Conservation (phyloP, 2,888 invertebrate species). For the Linnaemya tessellans region DNA sequence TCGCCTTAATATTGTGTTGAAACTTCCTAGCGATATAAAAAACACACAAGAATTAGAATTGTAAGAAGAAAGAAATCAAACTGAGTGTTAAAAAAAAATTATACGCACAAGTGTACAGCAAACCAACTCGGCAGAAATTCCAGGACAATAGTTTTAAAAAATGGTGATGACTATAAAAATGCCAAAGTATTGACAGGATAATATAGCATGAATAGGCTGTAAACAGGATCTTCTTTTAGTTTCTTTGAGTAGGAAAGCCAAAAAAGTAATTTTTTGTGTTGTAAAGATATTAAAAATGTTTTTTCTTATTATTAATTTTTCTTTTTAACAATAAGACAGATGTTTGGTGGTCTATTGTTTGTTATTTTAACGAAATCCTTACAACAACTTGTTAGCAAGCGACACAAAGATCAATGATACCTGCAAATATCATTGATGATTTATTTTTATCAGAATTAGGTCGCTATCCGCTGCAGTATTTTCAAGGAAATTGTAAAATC, state of each 20-base stretch:
- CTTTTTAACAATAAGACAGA: slow-evolving; percentile 47
- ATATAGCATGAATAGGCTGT: slow-evolving; percentile 81
- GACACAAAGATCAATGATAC: slow-evolving; percentile 25
- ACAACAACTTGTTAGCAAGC: neutral
- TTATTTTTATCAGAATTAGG: neutral
- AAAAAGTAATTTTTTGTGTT: slow-evolving; percentile 64
- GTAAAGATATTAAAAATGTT: slow-evolving; percentile 8
- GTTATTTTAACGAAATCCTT: neutral
- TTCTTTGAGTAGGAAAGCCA: slow-evolving; percentile 39
- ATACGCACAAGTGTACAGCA: slow-evolving; percentile 56
- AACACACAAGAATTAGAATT: neutral
- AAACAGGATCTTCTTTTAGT: slow-evolving; percentile 56
- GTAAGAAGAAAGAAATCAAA: neutral
- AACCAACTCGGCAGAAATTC: slow-evolving; percentile 8
- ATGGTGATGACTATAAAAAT: slow-evolving; percentile 77
- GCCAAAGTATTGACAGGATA: slow-evolving; percentile 80
- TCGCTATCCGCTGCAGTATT: slow-evolving; percentile 17
- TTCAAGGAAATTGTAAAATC: neutral
- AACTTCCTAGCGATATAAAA: slow-evolving; percentile 12
- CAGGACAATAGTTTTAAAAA: slow-evolving; percentile 8
- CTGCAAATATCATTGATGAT: slow-evolving; percentile 41
- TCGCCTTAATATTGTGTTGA: slow-evolving; percentile 34
- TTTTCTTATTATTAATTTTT: neutral
- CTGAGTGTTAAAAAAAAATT: neutral
- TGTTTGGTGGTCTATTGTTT: slow-evolving; percentile 43